Conservation (phyloP, 35 echinoderm and acorn worm genomes). For the Eucidaris tribuloides region DNA sequence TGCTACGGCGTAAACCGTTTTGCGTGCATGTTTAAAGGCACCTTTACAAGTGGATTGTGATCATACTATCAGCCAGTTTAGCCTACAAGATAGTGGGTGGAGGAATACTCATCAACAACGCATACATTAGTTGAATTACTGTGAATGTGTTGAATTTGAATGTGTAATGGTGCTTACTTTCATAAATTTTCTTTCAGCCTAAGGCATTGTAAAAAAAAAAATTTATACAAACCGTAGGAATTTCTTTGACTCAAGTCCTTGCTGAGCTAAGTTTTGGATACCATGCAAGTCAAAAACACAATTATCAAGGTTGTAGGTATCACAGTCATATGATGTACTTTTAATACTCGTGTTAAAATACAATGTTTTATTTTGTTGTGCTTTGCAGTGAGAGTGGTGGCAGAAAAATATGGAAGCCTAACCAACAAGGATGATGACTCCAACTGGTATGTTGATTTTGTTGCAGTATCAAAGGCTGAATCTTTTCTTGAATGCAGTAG, state of each 20-base stretch:
- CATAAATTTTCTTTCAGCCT: too few relatives aligned
- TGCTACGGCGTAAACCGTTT: too few relatives aligned
- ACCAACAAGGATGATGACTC: constrained; percentile 80
- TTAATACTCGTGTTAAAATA: neutral
- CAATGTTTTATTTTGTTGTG: neutral
- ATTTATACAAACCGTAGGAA: neutral
- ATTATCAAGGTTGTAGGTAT: neutral
- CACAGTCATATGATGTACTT: neutral
- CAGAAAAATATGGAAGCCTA: constrained; percentile 62
- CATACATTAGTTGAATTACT: too few relatives aligned
- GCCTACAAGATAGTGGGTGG: too few relatives aligned
- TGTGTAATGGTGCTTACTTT: too few relatives aligned
- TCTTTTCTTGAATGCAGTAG: neutral
- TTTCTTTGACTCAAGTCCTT: neutral
- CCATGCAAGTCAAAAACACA: neutral
- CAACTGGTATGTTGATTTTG: constrained; percentile 56
- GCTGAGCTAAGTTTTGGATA: neutral
- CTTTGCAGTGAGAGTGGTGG: constrained; percentile 66
- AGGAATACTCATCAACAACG: too few relatives aligned
- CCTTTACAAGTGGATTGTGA: too few relatives aligned
- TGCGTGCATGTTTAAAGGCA: too few relatives aligned
- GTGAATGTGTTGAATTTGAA: too few relatives aligned
- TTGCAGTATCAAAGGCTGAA: neutral
- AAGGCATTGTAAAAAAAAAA: neutral
- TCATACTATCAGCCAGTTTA: too few relatives aligned